Conservation (phyloP, 2,113 vertebrate genomes). For the Pelobates fuscus region DNA sequence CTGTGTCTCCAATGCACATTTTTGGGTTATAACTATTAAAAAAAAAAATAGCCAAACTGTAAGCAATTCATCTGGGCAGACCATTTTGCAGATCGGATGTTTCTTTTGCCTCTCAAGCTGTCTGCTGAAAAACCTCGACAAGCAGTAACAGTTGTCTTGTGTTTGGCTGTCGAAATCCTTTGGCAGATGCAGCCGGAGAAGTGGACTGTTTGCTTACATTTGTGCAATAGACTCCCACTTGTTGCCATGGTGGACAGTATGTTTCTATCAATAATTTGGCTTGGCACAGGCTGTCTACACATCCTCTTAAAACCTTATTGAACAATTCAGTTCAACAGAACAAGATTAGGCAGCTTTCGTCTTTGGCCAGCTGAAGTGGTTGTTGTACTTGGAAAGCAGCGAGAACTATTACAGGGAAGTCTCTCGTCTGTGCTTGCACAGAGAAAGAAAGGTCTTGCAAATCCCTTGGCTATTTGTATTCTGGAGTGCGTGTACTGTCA, state of each 20-base stretch:
- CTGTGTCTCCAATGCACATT: not conserved
- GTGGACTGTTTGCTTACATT: conserved; percentile 73
- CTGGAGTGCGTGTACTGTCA: conserved; percentile 53
- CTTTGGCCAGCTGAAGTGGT: conserved; percentile 64
- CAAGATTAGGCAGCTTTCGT: conserved; percentile 66
- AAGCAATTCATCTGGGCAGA: conserved; percentile 36
- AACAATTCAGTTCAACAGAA: conserved; percentile 63
- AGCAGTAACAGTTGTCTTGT: conserved; percentile 53
- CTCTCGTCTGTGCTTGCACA: conserved; percentile 52
- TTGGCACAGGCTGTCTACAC: conserved; percentile 61
- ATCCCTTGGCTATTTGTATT: conserved; percentile 39
- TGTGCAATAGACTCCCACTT: conserved; percentile 68
- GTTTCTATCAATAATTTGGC: conserved; percentile 79
- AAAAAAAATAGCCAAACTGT: conserved; percentile 35
- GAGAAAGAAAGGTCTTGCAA: conserved; percentile 50
- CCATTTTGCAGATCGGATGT: conserved; percentile 51
- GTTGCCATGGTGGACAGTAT: conserved; percentile 74
- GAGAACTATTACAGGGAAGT: conserved; percentile 57
- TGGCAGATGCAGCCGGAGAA: conserved; percentile 66
- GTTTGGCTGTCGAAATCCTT: conserved; percentile 62
- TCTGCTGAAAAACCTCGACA: conserved; percentile 53
- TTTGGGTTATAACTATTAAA: conserved; percentile 9
- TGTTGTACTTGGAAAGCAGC: conserved; percentile 55
- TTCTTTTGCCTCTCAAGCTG: conserved; percentile 53
- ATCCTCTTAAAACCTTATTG: conserved; percentile 70